Evolutionary conservation across 2,113 vertebrate species (phyloP).

Genomic region (Vidua chalybeata): DNA sequence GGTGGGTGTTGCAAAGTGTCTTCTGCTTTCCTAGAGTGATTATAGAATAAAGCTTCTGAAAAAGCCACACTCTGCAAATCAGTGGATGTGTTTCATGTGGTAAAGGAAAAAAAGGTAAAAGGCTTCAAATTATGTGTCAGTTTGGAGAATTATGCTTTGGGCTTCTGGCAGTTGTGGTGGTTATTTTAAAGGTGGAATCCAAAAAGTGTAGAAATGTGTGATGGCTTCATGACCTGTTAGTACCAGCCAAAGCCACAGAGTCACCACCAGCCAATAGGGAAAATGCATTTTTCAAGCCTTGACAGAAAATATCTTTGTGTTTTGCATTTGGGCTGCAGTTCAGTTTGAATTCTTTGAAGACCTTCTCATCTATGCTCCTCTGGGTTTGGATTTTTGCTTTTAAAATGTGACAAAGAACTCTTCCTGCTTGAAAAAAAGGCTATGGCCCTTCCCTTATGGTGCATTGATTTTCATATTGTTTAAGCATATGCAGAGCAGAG

Average conservation of each 20-base stretch:
- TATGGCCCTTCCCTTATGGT: neutral
- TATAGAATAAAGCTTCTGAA: neutral
- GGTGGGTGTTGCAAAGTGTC: neutral
- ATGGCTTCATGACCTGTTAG: fast-evolving
- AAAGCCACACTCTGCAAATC: neutral
- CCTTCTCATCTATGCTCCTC: neutral
- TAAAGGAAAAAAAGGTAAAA: neutral
- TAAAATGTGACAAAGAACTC: neutral
- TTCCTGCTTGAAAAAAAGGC: neutral
- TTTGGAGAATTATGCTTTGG: neutral
- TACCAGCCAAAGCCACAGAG: neutral
- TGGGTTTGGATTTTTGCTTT: neutral
- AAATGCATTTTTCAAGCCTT: neutral
- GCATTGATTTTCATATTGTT: neutral
- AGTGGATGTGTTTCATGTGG: neutral
- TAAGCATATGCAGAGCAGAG: neutral
- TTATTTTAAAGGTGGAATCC: neutral
- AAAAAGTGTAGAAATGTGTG: neutral
- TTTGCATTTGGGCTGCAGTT: neutral
- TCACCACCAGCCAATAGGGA: neutral
- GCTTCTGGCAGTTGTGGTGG: neutral
- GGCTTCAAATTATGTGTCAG: neutral
- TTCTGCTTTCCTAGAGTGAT: neutral
- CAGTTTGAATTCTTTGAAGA: neutral
- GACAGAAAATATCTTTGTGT: neutral